Conservation (phyloP, 64 coral and sea anemone genomes). For the Anthopleura sola region DNA sequence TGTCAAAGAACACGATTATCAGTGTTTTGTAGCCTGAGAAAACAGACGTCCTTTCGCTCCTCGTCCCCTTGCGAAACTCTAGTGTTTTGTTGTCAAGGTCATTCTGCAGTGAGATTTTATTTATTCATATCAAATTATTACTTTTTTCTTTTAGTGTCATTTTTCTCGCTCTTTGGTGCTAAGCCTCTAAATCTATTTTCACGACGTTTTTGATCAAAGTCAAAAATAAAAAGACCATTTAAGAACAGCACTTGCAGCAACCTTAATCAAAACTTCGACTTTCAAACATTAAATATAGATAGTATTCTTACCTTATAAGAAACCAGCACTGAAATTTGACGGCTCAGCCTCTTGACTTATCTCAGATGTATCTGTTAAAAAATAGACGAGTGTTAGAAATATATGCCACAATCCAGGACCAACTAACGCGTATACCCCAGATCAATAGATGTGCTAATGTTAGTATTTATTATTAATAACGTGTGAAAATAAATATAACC, state of each 20-base stretch:
- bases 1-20: too few relatives aligned
- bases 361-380: neutral
- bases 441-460: neutral
- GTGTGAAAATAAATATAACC: slow-evolving; percentile 3
- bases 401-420: neutral
- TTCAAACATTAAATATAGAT: neutral
- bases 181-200: too few relatives aligned
- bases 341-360: neutral
- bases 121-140: too few relatives aligned
- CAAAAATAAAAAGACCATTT: neutral
- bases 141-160: too few relatives aligned
- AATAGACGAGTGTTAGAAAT: neutral
- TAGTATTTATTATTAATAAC: neutral
- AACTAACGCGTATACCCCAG: neutral
- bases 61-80: too few relatives aligned
- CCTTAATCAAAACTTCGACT: neutral
- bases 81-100: too few relatives aligned
- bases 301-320: neutral
- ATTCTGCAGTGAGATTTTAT: too few relatives aligned
- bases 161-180: too few relatives aligned
- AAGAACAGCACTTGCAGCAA: neutral
- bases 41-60: too few relatives aligned
- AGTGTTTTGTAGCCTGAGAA: too few relatives aligned
- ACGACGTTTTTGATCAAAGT: neutral
- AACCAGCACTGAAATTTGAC: neutral